phyloP scores from a whole-genome alignment of 2,113 vertebrate genomes.

The Neogobius melanostomus region DNA sequence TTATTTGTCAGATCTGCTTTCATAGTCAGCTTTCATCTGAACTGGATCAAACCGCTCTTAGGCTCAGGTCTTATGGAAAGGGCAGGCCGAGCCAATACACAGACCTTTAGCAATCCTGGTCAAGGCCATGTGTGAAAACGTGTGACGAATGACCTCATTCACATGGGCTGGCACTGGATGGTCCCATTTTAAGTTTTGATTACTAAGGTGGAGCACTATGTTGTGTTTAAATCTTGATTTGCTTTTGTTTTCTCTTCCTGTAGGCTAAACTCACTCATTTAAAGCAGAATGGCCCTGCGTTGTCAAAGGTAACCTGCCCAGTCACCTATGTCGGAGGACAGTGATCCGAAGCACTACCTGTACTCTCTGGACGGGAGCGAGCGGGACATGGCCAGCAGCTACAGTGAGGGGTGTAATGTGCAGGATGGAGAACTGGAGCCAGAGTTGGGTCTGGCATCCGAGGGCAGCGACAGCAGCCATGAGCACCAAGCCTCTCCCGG shows the following conservation, averaged over 20 bases:
- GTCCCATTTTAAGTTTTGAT: conserved; percentile 13
- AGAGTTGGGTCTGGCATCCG: conserved; percentile 63
- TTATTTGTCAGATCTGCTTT: conserved; percentile 14
- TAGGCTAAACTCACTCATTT: conserved; percentile 15
- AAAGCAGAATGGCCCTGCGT: conserved; percentile 22
- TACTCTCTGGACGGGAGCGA: conserved; percentile 61
- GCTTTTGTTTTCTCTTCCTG: conserved; percentile 18
- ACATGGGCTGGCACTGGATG: conserved; percentile 4
- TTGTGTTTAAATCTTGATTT: neutral
- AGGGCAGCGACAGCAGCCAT: conserved; percentile 78
- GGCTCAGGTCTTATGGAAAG: conserved; percentile 33
- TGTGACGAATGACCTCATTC: neutral
- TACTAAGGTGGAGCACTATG: conserved; percentile 2
- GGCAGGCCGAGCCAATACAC: conserved; percentile 21
- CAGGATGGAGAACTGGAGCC: conserved; percentile 49
- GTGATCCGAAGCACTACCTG: conserved; percentile 58
- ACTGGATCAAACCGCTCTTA: conserved; percentile 30
- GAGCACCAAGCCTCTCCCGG: conserved; percentile 34
- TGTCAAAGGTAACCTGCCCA: conserved; percentile 33
- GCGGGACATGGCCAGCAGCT: conserved; percentile 69
- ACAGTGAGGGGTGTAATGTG: conserved; percentile 37
- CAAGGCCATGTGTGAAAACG: conserved; percentile 13
- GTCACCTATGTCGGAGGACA: conserved; percentile 64
- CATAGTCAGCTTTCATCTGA: conserved; percentile 26
- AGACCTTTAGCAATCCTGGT: conserved; percentile 29